Base-by-base conservation (phyloP, 2,888 invertebrate genomes). In the Pediacus dermestoides region DNA sequence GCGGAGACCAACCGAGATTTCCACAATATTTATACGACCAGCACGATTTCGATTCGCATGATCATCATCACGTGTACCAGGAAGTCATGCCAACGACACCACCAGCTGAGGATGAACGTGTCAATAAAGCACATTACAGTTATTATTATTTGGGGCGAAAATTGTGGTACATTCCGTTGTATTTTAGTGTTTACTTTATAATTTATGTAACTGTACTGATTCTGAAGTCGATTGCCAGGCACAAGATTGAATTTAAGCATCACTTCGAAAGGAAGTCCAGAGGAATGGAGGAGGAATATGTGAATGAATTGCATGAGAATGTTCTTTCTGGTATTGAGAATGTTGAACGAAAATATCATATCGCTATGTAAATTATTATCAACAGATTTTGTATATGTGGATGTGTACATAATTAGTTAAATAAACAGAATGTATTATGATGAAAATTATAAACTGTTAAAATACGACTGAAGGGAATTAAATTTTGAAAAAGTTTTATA, bases 131-230 rank as follows among this genome's bases (percentile, higher is more conserved):
- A 61, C 69, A 68, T 38, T 83, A 81, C 70, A 83, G 83, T 60
- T 85, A 85, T 63, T 85, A 85, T 57, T 84, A 81, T 57, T 72
- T 85, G 42, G 85, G 85, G 2, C 78, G 82, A 52, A 85, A 85
- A 57, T 67, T 85, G 18, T 85, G 84, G 75, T 85, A 85, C 59
- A 71, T 85, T 44, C 85, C 85, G 0, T 65, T 85, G n/a, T n/a
- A n/a, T n/a, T n/a, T n/a, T n/a, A 84, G 84, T 60, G 80, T 85
- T 8, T 85, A 80, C 52, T 80, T 80, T 50, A 76, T 80, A 33
- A 68, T 83, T 39, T 85, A 85, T 56, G 81, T 85, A 1, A 81
- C 80, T 2, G 80, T 82, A 10, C 70, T 85, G 14, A 80, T 85
- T 41, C 71, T 85, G 15, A 85, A 85, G 63, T 82, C 84, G 2